Evolutionary conservation across 2,888 invertebrate species (phyloP).

Genomic region (Polylopha cassiicola): DNA sequence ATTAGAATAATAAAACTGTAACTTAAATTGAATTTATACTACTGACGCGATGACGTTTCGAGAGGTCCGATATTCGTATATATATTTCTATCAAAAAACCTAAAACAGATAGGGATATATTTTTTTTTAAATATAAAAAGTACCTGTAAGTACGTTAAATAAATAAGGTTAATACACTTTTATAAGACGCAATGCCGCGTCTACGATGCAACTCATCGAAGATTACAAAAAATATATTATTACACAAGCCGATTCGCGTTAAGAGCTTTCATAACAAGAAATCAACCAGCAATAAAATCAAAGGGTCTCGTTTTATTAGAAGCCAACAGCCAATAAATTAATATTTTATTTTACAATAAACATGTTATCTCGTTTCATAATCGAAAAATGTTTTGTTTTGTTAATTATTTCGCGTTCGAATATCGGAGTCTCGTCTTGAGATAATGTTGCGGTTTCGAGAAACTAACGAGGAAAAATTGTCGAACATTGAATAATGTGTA

Average conservation of each 20-base stretch:
- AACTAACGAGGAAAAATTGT: constrained; percentile 33
- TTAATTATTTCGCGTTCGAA: background rate
- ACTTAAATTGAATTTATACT: too few relatives aligned
- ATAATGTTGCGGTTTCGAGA: constrained; percentile 7
- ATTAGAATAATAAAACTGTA: too few relatives aligned
- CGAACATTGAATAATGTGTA: constrained; percentile 48
- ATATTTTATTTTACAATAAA: constrained; percentile 11
- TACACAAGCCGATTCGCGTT: constrained; percentile 4
- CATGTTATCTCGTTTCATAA: constrained; percentile 1
- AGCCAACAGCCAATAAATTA: constrained; percentile 10
- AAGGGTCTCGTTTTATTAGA: constrained; percentile 13
- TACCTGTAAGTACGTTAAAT: too few relatives aligned
- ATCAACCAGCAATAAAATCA: constrained; percentile 10
- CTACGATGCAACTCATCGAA: too few relatives aligned
- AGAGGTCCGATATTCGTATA: too few relatives aligned
- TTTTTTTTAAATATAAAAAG: too few relatives aligned
- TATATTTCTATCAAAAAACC: too few relatives aligned
- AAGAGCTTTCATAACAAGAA: constrained; percentile 4
- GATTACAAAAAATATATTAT: too few relatives aligned
- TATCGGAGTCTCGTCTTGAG: constrained; percentile 1
- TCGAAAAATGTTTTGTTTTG: background rate
- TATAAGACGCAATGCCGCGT: too few relatives aligned
- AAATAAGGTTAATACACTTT: too few relatives aligned
- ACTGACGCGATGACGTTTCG: too few relatives aligned
- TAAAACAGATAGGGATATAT: too few relatives aligned